These are phyloP conservation scores for Dipodomys stephensi DNA, from an alignment of 2,113 vertebrate genomes.

Conservation along the genomic window DNA sequence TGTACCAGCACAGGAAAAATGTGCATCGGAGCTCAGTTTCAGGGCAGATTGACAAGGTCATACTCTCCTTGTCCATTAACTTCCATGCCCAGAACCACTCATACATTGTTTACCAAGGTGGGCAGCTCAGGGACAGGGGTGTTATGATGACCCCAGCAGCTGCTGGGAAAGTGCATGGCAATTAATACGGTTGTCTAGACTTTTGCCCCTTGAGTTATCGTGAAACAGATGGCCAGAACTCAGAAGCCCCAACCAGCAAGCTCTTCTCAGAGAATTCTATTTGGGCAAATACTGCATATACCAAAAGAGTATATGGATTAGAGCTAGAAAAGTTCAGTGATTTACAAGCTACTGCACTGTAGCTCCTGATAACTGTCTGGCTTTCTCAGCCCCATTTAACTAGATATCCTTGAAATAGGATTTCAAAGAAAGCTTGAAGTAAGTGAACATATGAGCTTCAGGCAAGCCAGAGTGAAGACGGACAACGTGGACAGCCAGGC, in stretches of 20 bases:
- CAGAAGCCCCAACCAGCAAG: constrained; percentile 15
- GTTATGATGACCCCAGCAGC: constrained; percentile 30
- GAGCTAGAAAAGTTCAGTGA: not conserved
- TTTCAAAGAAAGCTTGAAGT: constrained; percentile 25
- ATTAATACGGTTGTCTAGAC: constrained; percentile 60
- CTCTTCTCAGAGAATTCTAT: constrained; percentile 39
- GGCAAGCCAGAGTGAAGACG: not conserved
- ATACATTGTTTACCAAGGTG: not conserved
- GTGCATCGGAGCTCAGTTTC: not conserved
- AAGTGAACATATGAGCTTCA: not conserved
- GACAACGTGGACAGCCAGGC: not conserved
- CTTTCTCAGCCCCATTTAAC: not conserved
- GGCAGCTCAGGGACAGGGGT: not conserved
- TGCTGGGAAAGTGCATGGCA: constrained; percentile 13
- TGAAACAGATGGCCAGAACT: constrained; percentile 65
- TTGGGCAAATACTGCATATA: not conserved
- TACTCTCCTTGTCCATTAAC: constrained; percentile 9
- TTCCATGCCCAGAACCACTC: not conserved
- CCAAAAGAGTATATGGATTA: not conserved
- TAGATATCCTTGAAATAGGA: not conserved
- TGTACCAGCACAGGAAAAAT: too few relatives aligned
- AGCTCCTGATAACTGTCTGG: not conserved
- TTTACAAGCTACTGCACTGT: not conserved
- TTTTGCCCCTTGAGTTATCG: constrained; percentile 53
- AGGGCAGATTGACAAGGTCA: constrained; percentile 41